These are phyloP conservation scores for Oceanodroma leucorhoa DNA, from an alignment of 2,797 vertebrate genomes.

Conservation along the genomic window DNA sequence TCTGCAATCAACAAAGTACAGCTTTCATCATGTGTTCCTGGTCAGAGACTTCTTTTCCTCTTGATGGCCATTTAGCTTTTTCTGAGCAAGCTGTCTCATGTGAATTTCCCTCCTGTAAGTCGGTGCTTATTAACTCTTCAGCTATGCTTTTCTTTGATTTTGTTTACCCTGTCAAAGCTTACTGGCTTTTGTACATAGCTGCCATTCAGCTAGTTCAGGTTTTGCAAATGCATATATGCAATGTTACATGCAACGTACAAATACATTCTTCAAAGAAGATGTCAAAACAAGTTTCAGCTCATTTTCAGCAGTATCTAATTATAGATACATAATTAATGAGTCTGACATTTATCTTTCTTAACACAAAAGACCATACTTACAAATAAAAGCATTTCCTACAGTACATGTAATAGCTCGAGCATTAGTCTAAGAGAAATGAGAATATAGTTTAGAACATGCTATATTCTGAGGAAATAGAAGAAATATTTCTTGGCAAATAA, in stretches of 20 bases:
- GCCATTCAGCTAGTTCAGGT: slow-evolving; percentile 41
- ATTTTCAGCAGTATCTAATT: slow-evolving; percentile 65
- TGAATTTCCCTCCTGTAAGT: slow-evolving; percentile 32
- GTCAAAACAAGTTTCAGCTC: slow-evolving; percentile 68
- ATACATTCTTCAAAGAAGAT: slow-evolving; percentile 67
- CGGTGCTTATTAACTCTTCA: slow-evolving; percentile 20
- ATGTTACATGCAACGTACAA: slow-evolving; percentile 57
- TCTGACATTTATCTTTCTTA: slow-evolving; percentile 65
- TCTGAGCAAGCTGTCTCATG: neutral
- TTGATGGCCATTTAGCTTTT: slow-evolving; percentile 40
- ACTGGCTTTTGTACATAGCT: slow-evolving; percentile 29
- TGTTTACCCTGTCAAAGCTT: slow-evolving; percentile 47
- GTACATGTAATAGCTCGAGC: neutral
- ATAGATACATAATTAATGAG: slow-evolving; percentile 68
- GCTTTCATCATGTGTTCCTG: slow-evolving; percentile 45
- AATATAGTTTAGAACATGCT: neutral
- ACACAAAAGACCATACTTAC: slow-evolving; percentile 52
- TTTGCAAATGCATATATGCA: slow-evolving; percentile 54
- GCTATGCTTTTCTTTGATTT: slow-evolving; percentile 32
- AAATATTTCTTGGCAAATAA: neutral
- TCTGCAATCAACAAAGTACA: slow-evolving; percentile 36
- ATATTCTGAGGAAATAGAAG: neutral
- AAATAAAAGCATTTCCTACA: slow-evolving; percentile 25
- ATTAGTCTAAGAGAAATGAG: neutral
- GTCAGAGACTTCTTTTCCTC: slow-evolving; percentile 44